These are phyloP conservation scores for Pao palembangensis DNA, from an alignment of 2,113 vertebrate genomes.

Conservation along the genomic window DNA sequence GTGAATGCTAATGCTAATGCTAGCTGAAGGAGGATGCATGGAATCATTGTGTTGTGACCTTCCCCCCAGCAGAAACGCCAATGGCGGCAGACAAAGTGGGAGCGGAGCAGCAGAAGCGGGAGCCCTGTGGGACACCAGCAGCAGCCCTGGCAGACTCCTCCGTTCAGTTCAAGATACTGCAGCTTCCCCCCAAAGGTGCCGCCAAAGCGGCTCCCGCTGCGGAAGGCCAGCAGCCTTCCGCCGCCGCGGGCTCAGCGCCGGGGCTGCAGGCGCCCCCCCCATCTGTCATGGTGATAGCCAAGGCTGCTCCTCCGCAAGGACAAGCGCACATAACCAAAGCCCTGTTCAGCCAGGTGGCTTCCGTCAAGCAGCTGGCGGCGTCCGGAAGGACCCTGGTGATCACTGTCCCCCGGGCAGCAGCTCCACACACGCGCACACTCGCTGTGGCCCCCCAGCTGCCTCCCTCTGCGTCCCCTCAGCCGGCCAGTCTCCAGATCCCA, in stretches of 20 bases:
- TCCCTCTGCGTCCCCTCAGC: slow-evolving; percentile 66
- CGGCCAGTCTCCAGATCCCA: slow-evolving; percentile 85
- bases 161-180: slow-evolving; percentile 3
- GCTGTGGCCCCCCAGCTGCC: slow-evolving; percentile 59
- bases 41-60: not conserved
- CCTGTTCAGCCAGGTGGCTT: slow-evolving; percentile 25
- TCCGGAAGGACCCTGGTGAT: slow-evolving; percentile 59
- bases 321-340: slow-evolving; percentile 22
- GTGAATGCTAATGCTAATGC: too few relatives aligned
- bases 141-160: not conserved
- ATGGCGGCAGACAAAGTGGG: slow-evolving; percentile 29
- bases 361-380: slow-evolving; percentile 39
- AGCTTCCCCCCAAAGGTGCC: slow-evolving; percentile 3
- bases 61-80: not conserved
- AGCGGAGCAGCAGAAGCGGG: slow-evolving; percentile 8
- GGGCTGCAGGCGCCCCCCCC: slow-evolving; percentile 9
- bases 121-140: not conserved
- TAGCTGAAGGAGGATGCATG: too few relatives aligned
- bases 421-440: slow-evolving; percentile 63
- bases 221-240: not conserved
- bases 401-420: slow-evolving; percentile 58
- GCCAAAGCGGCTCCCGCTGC: not conserved
- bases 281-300: slow-evolving; percentile 38
- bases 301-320: not conserved
- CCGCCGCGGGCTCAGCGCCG: not conserved